These are phyloP conservation scores for Lycaon pictus DNA, from an alignment of 2,113 vertebrate species.

Conservation along the genomic window DNA sequence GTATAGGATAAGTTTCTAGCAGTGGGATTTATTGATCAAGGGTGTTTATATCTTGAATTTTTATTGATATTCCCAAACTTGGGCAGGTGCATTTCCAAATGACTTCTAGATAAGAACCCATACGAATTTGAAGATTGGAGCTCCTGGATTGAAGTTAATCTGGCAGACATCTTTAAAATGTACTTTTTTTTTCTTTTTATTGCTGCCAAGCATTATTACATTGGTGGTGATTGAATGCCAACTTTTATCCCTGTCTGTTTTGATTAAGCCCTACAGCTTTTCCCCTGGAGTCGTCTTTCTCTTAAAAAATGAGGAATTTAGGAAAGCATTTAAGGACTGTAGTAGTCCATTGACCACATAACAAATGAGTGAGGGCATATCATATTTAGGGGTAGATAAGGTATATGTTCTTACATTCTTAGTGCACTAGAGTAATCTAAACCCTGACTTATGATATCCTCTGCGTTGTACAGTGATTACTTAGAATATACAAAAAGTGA, in stretches of 20 bases:
- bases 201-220: constrained; percentile 4
- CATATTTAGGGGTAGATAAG: background rate
- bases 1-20: constrained; percentile 1
- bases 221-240: background rate
- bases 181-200: background rate
- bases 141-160: constrained; percentile 16
- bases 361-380: background rate
- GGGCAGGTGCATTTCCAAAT: constrained; percentile 18
- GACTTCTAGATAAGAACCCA: background rate
- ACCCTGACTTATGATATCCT: background rate
- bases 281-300: background rate
- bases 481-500: background rate
- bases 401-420: background rate
- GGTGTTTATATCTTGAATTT: constrained; percentile 44
- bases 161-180: constrained; percentile 35
- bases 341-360: background rate
- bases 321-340: background rate
- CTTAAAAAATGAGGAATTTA: constrained; percentile 8
- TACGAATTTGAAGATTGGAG: background rate
- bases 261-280: constrained; percentile 11
- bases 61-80: background rate
- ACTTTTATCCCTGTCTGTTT: background rate
- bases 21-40: constrained; percentile 13
- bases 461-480: background rate
- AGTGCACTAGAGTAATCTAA: background rate